Evolutionary conservation across 2,888 invertebrate genomes (phyloP).

Genomic region (Trachelus tabidus): DNA sequence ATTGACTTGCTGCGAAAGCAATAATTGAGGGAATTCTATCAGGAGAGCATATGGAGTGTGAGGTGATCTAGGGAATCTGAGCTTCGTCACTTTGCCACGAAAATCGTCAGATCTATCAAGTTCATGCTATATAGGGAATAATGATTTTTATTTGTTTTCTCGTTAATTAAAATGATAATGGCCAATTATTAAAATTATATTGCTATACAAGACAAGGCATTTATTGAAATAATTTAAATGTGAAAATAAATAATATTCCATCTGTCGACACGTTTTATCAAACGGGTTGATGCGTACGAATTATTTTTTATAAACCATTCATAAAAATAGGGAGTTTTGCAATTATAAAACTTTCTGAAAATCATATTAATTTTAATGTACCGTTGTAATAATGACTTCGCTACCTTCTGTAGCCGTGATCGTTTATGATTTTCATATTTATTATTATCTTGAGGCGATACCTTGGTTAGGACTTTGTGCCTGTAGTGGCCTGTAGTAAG

Average conservation of each 20-base stretch:
- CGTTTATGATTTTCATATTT: background rate
- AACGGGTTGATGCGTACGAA: too few relatives aligned
- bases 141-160: background rate
- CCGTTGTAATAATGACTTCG: background rate
- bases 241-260: too few relatives aligned
- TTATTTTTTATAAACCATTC: too few relatives aligned
- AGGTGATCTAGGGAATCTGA: conserved; percentile 16
- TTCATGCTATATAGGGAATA: background rate
- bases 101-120: background rate
- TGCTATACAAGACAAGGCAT: too few relatives aligned
- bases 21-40: conserved; percentile 20
- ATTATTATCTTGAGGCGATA: background rate
- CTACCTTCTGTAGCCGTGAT: conserved; percentile 33
- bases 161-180: background rate
- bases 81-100: background rate
- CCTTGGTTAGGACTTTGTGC: conserved; percentile 9
- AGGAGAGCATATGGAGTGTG: conserved; percentile 34
- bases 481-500: conserved; percentile 9
- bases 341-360: too few relatives aligned
- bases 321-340: too few relatives aligned
- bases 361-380: background rate
- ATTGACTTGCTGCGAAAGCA: background rate
- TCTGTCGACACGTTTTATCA: too few relatives aligned
- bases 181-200: background rate
- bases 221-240: too few relatives aligned